These are phyloP conservation scores for Aphidius gifuensis DNA, from an alignment of 1,140 invertebrate species.

Conservation along the genomic window DNA sequence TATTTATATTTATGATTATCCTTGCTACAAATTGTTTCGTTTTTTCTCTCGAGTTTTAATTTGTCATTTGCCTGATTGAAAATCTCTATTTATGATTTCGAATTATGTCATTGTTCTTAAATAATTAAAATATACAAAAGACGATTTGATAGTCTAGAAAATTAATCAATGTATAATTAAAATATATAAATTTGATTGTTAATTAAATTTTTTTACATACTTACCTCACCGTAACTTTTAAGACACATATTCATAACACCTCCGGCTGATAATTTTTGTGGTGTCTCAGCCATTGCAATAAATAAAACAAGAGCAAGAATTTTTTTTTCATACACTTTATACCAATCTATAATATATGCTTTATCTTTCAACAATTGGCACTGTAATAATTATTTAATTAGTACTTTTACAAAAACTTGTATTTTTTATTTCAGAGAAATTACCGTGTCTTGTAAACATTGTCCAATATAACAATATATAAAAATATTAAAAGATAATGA, in stretches of 20 bases:
- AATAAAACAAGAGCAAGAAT: conserved; percentile 21
- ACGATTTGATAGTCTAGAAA: no score
- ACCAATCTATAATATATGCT: conserved; percentile 31
- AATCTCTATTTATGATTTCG: no score
- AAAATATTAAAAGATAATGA: conserved; percentile 32
- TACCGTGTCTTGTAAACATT: conserved; percentile 22
- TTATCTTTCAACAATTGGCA: conserved; percentile 23
- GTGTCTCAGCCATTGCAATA: conserved; percentile 23
- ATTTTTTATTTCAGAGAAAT: no score
- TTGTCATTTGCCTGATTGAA: no score
- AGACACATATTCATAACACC: conserved; percentile 17
- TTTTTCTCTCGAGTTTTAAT: no score
- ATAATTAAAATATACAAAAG: no score
- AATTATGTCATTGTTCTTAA: no score
- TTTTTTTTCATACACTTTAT: conserved; percentile 23
- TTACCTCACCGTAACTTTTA: conserved; percentile 16
- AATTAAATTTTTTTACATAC: background rate
- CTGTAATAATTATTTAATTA: conserved; percentile 14
- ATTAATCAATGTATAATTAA: no score
- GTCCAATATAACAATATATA: conserved; percentile 32
- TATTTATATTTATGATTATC: no score
- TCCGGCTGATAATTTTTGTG: conserved; percentile 14
- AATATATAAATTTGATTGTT: background rate
- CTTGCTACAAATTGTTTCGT: no score
- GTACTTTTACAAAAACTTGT: no score